A percentile compares a stretch with the other conserved stretches of the same genome.
Evolutionary conservation across 2,888 invertebrate genomes (phyloP).

Genomic region (Drosophila birchii): DNA sequence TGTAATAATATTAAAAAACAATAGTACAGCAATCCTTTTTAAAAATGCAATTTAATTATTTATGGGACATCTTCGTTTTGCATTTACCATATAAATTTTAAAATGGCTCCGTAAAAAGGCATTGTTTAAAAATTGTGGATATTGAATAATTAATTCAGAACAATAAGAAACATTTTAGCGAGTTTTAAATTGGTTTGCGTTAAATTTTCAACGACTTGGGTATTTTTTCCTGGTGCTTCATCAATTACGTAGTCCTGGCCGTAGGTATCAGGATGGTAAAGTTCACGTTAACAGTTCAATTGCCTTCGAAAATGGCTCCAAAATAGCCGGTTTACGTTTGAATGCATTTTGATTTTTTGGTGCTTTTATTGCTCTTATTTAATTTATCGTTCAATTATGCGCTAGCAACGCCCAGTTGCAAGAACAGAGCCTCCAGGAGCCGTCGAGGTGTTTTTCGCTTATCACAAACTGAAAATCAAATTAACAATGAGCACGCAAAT

Average conservation of each 20-base stretch:
- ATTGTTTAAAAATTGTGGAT: background rate
- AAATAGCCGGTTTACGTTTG: constrained; percentile 39
- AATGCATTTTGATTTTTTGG: constrained; percentile 48
- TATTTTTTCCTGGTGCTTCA: background rate
- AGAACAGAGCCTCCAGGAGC: constrained; percentile 16
- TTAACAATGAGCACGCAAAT: constrained; percentile 78
- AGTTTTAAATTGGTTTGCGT: background rate
- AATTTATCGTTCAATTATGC: constrained; percentile 79
- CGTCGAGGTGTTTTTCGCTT: constrained; percentile 62
- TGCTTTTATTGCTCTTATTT: constrained; percentile 44
- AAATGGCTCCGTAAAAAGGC: background rate
- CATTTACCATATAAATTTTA: background rate
- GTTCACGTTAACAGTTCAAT: constrained; percentile 57
- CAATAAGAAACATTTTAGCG: background rate
- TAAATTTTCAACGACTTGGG: background rate
- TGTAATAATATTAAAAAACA: background rate
- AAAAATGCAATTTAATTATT: background rate
- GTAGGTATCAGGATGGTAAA: background rate
- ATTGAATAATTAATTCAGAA: background rate
- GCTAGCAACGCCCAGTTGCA: constrained; percentile 48
- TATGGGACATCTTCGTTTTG: background rate
- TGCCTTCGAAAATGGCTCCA: constrained; percentile 34
- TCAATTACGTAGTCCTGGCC: background rate
- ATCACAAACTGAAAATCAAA: constrained; percentile 69
- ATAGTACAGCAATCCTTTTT: background rate